Evolutionary conservation across 2,888 invertebrate genomes (phyloP).

Genomic region (Hydraecia micacea): DNA sequence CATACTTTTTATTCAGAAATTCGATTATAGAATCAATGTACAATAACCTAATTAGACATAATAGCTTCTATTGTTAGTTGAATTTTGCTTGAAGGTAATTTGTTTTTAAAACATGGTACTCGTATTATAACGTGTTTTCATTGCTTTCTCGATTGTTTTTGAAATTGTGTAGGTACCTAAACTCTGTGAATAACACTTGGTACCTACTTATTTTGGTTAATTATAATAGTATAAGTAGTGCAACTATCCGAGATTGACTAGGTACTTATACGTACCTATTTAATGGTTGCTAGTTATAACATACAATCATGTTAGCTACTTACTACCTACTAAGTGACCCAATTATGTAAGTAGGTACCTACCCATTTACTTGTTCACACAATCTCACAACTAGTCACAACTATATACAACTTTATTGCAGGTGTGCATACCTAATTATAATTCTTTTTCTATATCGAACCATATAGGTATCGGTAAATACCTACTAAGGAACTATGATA

Average conservation of each 20-base stretch:
- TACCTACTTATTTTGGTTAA: neutral
- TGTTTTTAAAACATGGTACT: neutral
- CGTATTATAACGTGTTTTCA: too few relatives aligned
- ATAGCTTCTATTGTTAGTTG: conserved; percentile 30
- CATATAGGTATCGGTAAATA: neutral
- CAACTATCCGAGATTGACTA: neutral
- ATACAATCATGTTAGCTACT: too few relatives aligned
- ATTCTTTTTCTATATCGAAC: neutral
- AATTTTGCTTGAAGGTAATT: conserved; percentile 15
- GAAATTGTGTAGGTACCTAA: neutral
- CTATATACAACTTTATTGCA: conserved; percentile 8
- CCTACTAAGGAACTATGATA: neutral
- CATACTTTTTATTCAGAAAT: conserved; percentile 64
- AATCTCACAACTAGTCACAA: conserved; percentile 1
- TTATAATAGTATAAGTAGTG: neutral
- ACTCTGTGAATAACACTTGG: neutral
- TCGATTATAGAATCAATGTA: conserved; percentile 44
- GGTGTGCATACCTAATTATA: neutral
- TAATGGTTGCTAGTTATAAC: neutral
- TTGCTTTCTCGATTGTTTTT: neutral
- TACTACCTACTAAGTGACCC: neutral
- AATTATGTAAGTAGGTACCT: conserved; percentile 1
- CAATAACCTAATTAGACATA: conserved; percentile 26
- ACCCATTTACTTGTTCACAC: neutral
- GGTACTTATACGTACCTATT: neutral